Percentiles rank a stretch among this genome's conserved stretches.
Conservation (phyloP, 2,888 invertebrate species). For the Cosmopolites sordidus region DNA sequence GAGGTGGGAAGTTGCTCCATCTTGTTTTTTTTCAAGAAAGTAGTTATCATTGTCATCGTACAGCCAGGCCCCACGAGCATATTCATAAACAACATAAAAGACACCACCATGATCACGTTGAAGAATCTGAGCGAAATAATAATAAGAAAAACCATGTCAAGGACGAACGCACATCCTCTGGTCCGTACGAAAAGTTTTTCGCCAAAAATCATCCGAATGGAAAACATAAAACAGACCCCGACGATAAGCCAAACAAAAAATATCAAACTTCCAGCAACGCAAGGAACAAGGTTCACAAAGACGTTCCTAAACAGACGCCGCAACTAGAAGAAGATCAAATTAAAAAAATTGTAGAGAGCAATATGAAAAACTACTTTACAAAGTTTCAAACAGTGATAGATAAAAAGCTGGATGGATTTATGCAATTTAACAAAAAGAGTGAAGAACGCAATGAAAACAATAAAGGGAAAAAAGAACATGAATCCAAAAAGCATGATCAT, state of each 20-base stretch:
- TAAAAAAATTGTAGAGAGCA: constrained; percentile 30
- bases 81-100: too few relatives aligned
- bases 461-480: too few relatives aligned
- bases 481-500: too few relatives aligned
- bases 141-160: too few relatives aligned
- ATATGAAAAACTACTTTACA: constrained; percentile 30
- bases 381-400: constrained; percentile 32
- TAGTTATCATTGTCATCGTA: too few relatives aligned
- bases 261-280: not conserved
- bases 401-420: constrained; percentile 28
- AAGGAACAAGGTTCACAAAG: too few relatives aligned
- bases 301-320: not conserved
- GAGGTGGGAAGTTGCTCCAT: too few relatives aligned
- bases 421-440: constrained; percentile 19
- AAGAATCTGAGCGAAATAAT: too few relatives aligned
- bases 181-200: constrained; percentile 10
- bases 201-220: not conserved
- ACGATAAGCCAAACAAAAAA: not conserved
- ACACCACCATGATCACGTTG: too few relatives aligned
- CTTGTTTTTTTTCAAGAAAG: too few relatives aligned
- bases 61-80: too few relatives aligned
- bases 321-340: constrained; percentile 16
- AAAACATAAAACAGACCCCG: constrained; percentile 2
- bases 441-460: not conserved
- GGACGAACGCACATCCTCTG: not conserved